Evolutionary conservation across 2,113 vertebrate genomes (phyloP).

Genomic region (Serinus canaria): DNA sequence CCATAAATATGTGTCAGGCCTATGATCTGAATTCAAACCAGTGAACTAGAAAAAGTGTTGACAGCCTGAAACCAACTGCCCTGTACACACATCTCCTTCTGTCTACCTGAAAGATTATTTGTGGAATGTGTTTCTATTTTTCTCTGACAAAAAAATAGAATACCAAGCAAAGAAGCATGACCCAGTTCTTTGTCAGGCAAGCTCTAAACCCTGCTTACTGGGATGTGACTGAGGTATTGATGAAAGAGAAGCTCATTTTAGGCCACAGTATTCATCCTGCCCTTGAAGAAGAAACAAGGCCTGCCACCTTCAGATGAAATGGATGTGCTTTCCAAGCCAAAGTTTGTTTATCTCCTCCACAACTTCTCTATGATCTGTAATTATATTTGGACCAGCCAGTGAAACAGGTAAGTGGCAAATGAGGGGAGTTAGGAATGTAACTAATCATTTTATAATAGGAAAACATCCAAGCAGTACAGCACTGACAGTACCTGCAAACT

Average conservation of each 20-base stretch:
- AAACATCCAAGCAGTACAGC: not conserved
- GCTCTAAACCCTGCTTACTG: conserved; percentile 8
- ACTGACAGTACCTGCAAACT: not conserved
- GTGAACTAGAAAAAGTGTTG: conserved; percentile 52
- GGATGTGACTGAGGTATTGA: conserved; percentile 9
- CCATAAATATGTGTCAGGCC: conserved; percentile 32
- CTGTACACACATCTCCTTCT: conserved; percentile 6
- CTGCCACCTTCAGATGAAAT: not conserved
- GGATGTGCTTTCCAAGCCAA: not conserved
- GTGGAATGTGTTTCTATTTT: conserved; percentile 45
- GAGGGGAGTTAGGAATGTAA: conserved; percentile 6
- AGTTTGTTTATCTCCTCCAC: not conserved
- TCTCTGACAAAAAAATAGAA: conserved; percentile 26
- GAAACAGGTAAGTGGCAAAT: conserved; percentile 1
- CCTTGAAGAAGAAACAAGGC: not conserved
- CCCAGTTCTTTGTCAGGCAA: conserved; percentile 13
- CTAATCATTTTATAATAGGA: not conserved
- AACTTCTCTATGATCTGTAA: not conserved
- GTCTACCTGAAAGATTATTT: conserved; percentile 54
- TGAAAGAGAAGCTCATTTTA: conserved; percentile 21
- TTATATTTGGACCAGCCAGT: not conserved
- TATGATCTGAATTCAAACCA: conserved; percentile 22
- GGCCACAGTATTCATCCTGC: conserved; percentile 2
- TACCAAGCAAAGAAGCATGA: conserved; percentile 12
- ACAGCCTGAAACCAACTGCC: conserved; percentile 47